Conservation (phyloP, 2,113 vertebrate genomes). For the Lophius piscatorius region DNA sequence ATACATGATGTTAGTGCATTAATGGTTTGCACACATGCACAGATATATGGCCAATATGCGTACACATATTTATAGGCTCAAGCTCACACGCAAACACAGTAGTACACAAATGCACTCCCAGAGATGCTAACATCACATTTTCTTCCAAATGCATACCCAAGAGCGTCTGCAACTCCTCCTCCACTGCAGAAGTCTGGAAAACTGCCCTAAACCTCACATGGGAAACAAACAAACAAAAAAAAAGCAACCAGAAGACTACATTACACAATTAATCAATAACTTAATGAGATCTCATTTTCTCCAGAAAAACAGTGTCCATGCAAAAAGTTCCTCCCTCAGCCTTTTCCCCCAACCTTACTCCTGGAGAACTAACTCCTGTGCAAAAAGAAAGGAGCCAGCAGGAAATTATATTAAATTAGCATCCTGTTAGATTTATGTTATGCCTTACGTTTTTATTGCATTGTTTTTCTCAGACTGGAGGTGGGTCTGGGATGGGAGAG, state of each 20-base stretch:
- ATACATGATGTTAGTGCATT: constrained; percentile 26
- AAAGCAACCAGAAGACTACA: constrained; percentile 73
- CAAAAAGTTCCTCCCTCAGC: constrained; percentile 66
- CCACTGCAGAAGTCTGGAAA: constrained; percentile 56
- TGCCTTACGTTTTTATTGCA: constrained; percentile 78
- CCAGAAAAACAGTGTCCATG: constrained; percentile 71
- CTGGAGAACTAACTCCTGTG: constrained; percentile 61
- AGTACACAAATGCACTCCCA: constrained; percentile 3
- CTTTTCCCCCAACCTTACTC: constrained; percentile 27
- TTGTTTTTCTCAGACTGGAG: constrained; percentile 69
- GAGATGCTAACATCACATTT: constrained; percentile 6
- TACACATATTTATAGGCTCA: constrained; percentile 16
- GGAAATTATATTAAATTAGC: constrained; percentile 82
- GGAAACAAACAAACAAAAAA: constrained; percentile 59
- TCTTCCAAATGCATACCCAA: too few relatives aligned
- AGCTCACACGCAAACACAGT: constrained; percentile 1
- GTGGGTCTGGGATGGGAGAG: constrained; percentile 44
- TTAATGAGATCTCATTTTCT: constrained; percentile 83
- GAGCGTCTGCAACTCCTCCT: too few relatives aligned
- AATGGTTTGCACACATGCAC: constrained; percentile 15
- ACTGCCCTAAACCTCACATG: constrained; percentile 56
- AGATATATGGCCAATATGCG: constrained; percentile 6
- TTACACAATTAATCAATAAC: constrained; percentile 82
- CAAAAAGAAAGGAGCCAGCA: constrained; percentile 75
- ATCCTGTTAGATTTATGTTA: constrained; percentile 81